phyloP scores from a whole-genome alignment of 2,113 vertebrate species.

The Oenanthe oenanthe region DNA sequence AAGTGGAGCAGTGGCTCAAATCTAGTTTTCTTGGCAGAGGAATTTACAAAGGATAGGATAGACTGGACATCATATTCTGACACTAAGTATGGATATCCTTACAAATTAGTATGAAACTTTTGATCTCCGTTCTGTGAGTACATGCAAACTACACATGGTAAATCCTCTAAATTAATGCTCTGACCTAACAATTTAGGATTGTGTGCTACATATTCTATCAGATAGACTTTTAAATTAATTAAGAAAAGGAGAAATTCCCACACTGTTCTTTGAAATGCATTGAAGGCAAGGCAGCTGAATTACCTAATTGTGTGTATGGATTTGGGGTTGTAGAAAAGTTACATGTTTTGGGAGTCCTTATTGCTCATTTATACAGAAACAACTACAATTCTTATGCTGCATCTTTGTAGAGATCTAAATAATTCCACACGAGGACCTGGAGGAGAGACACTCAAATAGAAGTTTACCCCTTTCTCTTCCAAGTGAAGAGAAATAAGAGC shows the following conservation, averaged over 20 bases:
- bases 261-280: not conserved
- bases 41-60: not conserved
- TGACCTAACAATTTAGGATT: not conserved
- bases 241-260: not conserved
- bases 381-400: not conserved
- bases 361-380: not conserved
- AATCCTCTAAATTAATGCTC: constrained; percentile 12
- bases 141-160: not conserved
- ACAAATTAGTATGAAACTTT: constrained; percentile 18
- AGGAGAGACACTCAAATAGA: not conserved
- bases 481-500: not conserved
- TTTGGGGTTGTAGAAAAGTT: not conserved
- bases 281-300: not conserved
- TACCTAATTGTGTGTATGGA: too few relatives aligned
- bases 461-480: not conserved
- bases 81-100: not conserved
- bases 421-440: not conserved
- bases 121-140: not conserved
- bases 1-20: not conserved
- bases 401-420: not conserved
- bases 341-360: rapidly evolving
- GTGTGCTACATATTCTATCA: not conserved
- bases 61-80: not conserved
- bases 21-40: not conserved
- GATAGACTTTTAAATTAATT: constrained; percentile 3